Conservation (phyloP, 2,888 invertebrate species). For the Cantharis lateralis region DNA sequence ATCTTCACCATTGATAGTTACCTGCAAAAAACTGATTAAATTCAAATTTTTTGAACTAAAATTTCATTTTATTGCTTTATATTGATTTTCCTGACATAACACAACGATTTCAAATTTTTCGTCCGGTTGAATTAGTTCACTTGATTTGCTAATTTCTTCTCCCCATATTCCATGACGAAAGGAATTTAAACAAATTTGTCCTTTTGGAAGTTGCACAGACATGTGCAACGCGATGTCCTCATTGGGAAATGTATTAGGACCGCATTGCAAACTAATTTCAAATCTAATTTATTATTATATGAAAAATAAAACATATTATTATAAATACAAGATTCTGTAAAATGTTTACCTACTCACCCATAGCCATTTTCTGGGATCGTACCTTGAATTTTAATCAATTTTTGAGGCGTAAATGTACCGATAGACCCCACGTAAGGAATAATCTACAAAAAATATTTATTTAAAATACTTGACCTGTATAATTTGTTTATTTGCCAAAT, state of each 20-base stretch:
- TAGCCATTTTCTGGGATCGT: conserved; percentile 63
- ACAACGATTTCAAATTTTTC: conserved; percentile 74
- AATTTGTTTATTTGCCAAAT: not conserved
- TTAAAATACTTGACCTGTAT: no score
- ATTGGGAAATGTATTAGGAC: conserved; percentile 70
- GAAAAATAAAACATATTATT: not conserved
- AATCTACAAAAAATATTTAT: conserved; percentile 56
- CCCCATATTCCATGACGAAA: conserved; percentile 64
- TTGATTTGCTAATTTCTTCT: conserved; percentile 61
- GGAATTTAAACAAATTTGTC: conserved; percentile 63
- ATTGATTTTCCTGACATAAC: conserved; percentile 62
- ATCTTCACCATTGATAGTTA: conserved; percentile 80
- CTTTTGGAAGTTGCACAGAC: conserved; percentile 63
- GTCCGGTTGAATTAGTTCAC: conserved; percentile 64
- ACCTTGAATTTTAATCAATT: conserved; percentile 74
- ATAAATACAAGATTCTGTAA: not conserved
- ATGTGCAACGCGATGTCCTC: conserved; percentile 80
- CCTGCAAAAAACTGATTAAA: conserved; percentile 56
- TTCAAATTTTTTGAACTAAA: not conserved
- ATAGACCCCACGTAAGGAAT: conserved; percentile 72
- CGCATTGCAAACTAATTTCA: conserved; percentile 77
- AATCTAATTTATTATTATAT: conserved; percentile 63
- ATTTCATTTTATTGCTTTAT: conserved; percentile 35
- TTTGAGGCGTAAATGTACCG: conserved; percentile 68
- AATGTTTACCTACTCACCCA: conserved; percentile 55